Evolutionary conservation across 2,797 vertebrate species (phyloP).

Genomic region (Oophaga sylvatica): DNA sequence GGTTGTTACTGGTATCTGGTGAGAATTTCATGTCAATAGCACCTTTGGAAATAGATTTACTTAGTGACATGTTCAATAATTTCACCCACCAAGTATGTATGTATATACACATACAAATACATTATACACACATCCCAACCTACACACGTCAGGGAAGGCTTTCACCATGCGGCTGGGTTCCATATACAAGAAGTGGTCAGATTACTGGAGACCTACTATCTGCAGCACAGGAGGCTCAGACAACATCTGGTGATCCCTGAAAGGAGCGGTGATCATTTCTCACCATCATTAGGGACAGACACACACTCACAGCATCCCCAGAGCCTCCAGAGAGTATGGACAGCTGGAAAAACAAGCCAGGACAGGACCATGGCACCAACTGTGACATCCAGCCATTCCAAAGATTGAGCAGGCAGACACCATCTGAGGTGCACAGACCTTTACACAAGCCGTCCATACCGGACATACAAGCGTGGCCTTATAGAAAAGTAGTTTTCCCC

Average conservation of each 20-base stretch:
- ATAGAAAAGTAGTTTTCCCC: background rate
- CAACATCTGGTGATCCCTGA: background rate
- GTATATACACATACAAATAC: too few relatives aligned
- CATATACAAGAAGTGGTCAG: background rate
- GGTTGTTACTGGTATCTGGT: too few relatives aligned
- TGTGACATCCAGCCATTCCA: background rate
- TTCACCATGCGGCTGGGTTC: background rate
- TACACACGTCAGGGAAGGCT: too few relatives aligned
- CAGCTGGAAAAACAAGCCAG: conserved; percentile 33
- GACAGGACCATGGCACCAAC: background rate
- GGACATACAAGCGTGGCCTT: background rate
- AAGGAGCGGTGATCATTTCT: background rate
- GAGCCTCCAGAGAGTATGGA: background rate
- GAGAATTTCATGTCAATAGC: too few relatives aligned
- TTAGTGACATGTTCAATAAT: too few relatives aligned
- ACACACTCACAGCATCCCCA: conserved; percentile 20
- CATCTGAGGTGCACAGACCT: background rate
- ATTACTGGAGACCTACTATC: background rate
- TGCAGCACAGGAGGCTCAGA: background rate
- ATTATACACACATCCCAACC: too few relatives aligned
- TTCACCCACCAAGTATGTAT: too few relatives aligned
- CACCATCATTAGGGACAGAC: background rate
- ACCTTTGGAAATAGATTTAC: too few relatives aligned
- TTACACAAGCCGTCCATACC: background rate
- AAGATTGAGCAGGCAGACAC: background rate